These are phyloP conservation scores for Discoglossus pictus DNA, from an alignment of 2,797 vertebrate genomes.

Conservation along the genomic window DNA sequence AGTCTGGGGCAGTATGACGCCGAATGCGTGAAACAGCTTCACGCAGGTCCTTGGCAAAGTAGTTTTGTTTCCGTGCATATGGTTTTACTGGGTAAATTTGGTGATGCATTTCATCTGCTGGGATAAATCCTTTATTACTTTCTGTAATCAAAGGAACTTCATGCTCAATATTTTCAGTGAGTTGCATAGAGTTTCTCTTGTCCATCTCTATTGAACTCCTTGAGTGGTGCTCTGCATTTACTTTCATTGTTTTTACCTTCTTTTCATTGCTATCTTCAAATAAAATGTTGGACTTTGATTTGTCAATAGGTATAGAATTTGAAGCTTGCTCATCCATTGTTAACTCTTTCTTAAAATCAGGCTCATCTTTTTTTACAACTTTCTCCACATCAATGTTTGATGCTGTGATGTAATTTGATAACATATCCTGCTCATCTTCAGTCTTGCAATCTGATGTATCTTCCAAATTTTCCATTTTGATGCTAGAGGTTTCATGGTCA, in stretches of 20 bases:
- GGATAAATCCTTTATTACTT: neutral
- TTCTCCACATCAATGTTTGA: neutral
- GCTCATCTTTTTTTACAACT: neutral
- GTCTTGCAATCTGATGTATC: neutral
- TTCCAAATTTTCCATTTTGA: neutral
- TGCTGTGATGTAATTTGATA: neutral
- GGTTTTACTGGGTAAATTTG: neutral
- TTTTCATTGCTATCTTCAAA: neutral
- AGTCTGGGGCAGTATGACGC: slow-evolving; percentile 90
- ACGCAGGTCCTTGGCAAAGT: slow-evolving; percentile 73
- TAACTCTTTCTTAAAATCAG: neutral
- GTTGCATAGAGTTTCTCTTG: neutral
- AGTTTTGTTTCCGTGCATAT: slow-evolving; percentile 51
- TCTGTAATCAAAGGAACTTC: neutral
- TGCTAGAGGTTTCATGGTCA: neutral
- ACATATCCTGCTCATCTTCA: neutral
- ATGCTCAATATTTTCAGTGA: neutral
- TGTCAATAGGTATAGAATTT: neutral
- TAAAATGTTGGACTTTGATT: neutral
- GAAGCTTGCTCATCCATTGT: neutral
- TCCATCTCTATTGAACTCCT: neutral
- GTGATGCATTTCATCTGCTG: neutral
- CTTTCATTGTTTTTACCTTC: neutral
- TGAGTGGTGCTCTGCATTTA: neutral
- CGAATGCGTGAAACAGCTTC: slow-evolving; percentile 88